Evolutionary conservation across 2,888 invertebrate species (phyloP).

Genomic region (Heliconius cydno): DNA sequence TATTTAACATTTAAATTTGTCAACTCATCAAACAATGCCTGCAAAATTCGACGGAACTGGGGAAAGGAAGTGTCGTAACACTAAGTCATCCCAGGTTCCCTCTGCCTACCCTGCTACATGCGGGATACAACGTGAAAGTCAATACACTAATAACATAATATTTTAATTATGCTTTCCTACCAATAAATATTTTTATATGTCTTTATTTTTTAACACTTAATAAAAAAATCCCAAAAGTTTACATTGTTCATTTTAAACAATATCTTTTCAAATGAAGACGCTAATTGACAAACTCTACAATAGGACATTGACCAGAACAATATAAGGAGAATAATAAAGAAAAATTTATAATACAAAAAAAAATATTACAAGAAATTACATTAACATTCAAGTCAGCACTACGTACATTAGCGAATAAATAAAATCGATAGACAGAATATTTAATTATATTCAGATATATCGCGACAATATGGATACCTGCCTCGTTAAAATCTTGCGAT

Average conservation of each 20-base stretch:
- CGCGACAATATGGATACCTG: conserved; percentile 40
- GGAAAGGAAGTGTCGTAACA: too few relatives aligned
- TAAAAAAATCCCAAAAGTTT: background rate
- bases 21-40: too few relatives aligned
- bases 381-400: conserved; percentile 38
- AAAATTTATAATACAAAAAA: conserved; percentile 6
- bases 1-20: too few relatives aligned
- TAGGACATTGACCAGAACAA: background rate
- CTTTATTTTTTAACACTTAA: background rate
- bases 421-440: conserved; percentile 43
- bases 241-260: background rate
- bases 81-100: too few relatives aligned
- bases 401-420: conserved; percentile 47
- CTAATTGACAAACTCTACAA: background rate
- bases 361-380: conserved; percentile 33
- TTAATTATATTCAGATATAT: conserved; percentile 44
- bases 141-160: too few relatives aligned
- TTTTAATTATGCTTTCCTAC: too few relatives aligned
- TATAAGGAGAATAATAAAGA: conserved; percentile 8
- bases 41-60: too few relatives aligned
- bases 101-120: too few relatives aligned
- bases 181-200: too few relatives aligned
- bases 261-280: background rate
- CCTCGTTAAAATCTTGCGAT: conserved; percentile 52
- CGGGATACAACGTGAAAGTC: too few relatives aligned